A percentile compares a stretch with the other conserved stretches of the same genome.
Evolutionary conservation across 2,888 invertebrate species (phyloP).

Genomic region (Drosophila sordidula): DNA sequence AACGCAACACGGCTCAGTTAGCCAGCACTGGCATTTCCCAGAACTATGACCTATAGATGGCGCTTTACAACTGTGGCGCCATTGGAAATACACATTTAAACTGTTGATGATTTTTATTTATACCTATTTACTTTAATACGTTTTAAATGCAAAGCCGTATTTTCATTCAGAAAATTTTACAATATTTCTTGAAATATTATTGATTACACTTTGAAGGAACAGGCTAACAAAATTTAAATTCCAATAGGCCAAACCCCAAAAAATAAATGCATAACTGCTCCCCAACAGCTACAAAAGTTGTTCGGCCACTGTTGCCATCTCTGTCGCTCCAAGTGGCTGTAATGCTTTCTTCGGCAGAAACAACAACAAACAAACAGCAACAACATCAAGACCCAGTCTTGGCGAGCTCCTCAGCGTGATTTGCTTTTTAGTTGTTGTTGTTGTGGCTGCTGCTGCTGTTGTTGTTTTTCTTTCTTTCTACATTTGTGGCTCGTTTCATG

Average conservation of each 20-base stretch:
- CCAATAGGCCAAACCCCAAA: slow-evolving; percentile 45
- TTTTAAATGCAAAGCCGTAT: not conserved
- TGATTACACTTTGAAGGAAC: not conserved
- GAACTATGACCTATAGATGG: slow-evolving; percentile 27
- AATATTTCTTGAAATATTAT: not conserved
- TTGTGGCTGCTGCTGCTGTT: slow-evolving; percentile 55
- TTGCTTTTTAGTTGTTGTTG: slow-evolving; percentile 64
- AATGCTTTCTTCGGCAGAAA: slow-evolving; percentile 33
- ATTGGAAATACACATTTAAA: slow-evolving; percentile 12
- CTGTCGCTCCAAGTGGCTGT: slow-evolving; percentile 30
- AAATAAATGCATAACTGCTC: slow-evolving; percentile 44
- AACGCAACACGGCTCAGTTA: slow-evolving; percentile 4
- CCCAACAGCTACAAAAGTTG: slow-evolving; percentile 23
- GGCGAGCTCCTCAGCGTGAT: slow-evolving; percentile 74
- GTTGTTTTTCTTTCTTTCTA: slow-evolving; percentile 39
- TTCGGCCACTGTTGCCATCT: slow-evolving; percentile 30
- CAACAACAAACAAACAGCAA: slow-evolving; percentile 6
- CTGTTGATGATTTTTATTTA: not conserved
- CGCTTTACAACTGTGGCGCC: slow-evolving; percentile 23
- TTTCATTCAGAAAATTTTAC: not conserved
- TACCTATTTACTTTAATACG: not conserved
- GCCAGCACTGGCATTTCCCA: slow-evolving; percentile 16
- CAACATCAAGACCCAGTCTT: slow-evolving; percentile 32
- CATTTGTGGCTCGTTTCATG: slow-evolving; percentile 79
- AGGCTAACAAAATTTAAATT: slow-evolving; percentile 33